Conservation (phyloP, 2,113 vertebrate species). For the Camelus bactrianus region DNA sequence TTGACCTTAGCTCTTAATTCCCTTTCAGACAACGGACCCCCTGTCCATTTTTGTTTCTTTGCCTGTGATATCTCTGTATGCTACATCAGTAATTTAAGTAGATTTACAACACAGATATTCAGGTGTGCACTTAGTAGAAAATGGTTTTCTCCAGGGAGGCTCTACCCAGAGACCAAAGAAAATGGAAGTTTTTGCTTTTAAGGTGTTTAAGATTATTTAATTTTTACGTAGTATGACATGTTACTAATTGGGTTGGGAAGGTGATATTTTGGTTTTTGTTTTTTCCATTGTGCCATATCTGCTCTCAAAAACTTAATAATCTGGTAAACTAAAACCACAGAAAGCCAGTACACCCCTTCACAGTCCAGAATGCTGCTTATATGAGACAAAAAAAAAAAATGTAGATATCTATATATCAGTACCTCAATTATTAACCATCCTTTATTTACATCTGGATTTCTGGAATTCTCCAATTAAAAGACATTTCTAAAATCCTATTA, state of each 20-base stretch:
- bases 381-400: background rate
- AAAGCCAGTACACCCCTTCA: background rate
- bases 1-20: conserved; percentile 27
- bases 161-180: conserved; percentile 51
- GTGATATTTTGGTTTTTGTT: background rate
- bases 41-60: conserved; percentile 27
- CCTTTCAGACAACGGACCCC: background rate
- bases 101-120: conserved; percentile 19
- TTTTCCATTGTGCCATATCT: background rate
- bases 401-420: background rate
- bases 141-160: conserved; percentile 43
- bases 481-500: conserved; percentile 44
- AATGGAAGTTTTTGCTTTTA: conserved; percentile 27
- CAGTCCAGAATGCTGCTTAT: background rate
- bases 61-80: conserved; percentile 31
- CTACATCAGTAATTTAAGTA: conserved; percentile 32
- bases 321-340: conserved; percentile 28
- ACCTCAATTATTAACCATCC: background rate
- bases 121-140: conserved; percentile 30
- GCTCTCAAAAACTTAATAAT: conserved; percentile 19
- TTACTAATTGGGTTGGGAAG: conserved; percentile 48
- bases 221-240: conserved; percentile 67
- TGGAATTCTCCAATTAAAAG: conserved; percentile 15
- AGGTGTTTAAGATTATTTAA: conserved; percentile 63
- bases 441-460: conserved; percentile 49